A percentile compares a stretch with the other conserved stretches of the same genome.
Evolutionary conservation across 2,797 vertebrate genomes (phyloP).

Genomic region (Sebastes iracundus): DNA sequence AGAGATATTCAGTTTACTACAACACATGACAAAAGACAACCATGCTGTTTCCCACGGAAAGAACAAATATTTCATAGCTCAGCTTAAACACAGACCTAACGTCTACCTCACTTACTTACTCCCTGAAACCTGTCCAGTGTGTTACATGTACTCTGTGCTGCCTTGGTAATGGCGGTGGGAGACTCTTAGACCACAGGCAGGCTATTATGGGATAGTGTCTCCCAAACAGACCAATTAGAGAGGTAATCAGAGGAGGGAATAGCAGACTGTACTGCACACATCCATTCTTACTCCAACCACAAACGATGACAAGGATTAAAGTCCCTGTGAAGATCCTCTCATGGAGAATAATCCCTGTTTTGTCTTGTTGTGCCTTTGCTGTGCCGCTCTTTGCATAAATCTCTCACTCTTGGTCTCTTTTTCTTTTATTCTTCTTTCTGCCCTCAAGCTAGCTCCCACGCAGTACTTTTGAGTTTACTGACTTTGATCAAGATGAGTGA

Average conservation of each 20-base stretch:
- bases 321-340: constrained; percentile 24
- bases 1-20: background rate
- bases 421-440: background rate
- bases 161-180: constrained; percentile 44
- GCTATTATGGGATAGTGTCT: constrained; percentile 73
- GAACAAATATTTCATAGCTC: background rate
- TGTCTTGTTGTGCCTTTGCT: background rate
- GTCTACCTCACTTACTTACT: background rate
- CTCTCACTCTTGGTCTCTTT: background rate
- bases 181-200: constrained; percentile 62
- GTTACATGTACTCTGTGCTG: constrained; percentile 27
- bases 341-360: background rate
- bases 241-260: constrained; percentile 53
- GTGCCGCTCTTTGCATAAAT: background rate
- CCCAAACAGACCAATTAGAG: constrained; percentile 74
- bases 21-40: background rate
- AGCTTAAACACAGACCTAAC: constrained; percentile 5
- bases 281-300: constrained; percentile 49
- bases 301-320: constrained; percentile 58
- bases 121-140: constrained; percentile 31
- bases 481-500: constrained; percentile 13
- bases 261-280: constrained; percentile 43
- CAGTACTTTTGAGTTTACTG: background rate
- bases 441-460: background rate
- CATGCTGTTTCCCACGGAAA: background rate